Conservation (phyloP, 2,797 vertebrate species). For the Gymnocypris eckloni region DNA sequence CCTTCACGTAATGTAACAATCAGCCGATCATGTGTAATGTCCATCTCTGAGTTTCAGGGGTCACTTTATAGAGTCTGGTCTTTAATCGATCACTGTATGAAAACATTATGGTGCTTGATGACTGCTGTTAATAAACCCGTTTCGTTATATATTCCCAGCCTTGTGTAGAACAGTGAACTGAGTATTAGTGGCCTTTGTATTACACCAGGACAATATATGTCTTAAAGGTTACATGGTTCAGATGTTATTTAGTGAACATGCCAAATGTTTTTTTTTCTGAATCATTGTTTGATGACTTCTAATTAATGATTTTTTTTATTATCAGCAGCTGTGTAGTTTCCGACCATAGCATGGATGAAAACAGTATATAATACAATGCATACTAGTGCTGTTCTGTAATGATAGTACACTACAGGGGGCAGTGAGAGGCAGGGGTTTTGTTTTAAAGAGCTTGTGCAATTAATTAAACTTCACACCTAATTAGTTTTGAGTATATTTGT, state of each 20-base stretch:
- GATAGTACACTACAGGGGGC: background rate
- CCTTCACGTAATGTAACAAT: background rate
- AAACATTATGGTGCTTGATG: background rate
- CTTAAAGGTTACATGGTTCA: slow-evolving; percentile 13
- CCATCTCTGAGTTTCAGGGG: slow-evolving; percentile 8
- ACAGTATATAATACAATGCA: background rate
- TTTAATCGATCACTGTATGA: background rate
- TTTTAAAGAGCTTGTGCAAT: slow-evolving; percentile 12
- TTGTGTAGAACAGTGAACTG: slow-evolving; percentile 5
- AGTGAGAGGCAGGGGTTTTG: background rate
- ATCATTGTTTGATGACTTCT: background rate
- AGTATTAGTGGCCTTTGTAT: slow-evolving; percentile 35
- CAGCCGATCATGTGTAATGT: background rate
- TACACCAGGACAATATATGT: background rate
- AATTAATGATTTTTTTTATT: background rate
- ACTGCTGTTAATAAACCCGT: background rate
- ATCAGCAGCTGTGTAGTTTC: background rate
- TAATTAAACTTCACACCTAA: background rate
- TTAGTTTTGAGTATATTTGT: background rate
- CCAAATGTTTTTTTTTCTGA: slow-evolving; percentile 17
- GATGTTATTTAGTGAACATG: slow-evolving; percentile 13
- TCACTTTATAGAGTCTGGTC: background rate
- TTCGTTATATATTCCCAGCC: background rate
- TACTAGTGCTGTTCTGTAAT: background rate
- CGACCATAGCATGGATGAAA: background rate